Conservation (phyloP, 2,888 invertebrate genomes). For the Melanotus villosus region DNA sequence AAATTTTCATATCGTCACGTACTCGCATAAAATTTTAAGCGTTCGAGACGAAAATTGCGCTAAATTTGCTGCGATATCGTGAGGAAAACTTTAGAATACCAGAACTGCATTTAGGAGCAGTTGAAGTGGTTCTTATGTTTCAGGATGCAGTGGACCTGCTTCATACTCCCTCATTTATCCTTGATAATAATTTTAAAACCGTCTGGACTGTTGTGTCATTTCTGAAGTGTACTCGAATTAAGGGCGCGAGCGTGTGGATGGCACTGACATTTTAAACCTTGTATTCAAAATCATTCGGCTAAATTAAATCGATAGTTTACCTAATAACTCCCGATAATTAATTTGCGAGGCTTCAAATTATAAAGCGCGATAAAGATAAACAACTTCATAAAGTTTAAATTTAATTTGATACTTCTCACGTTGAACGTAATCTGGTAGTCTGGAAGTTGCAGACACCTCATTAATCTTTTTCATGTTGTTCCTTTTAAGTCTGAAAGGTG, state of each 20-base stretch:
- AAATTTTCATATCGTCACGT: slow-evolving; percentile 44
- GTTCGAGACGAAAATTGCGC: slow-evolving; percentile 32
- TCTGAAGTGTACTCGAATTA: slow-evolving; percentile 18
- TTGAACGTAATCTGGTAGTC: no score
- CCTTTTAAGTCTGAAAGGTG: no score
- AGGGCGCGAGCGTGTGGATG: slow-evolving; percentile 20
- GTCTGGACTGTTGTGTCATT: background rate
- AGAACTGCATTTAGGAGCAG: slow-evolving; percentile 28
- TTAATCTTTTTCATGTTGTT: no score
- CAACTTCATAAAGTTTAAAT: no score
- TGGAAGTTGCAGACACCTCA: no score
- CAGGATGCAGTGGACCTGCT: slow-evolving; percentile 26
- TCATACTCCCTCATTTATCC: background rate
- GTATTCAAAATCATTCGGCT: background rate
- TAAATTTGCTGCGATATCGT: slow-evolving; percentile 33
- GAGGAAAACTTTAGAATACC: slow-evolving; percentile 11
- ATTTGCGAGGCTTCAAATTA: background rate
- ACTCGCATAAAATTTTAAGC: slow-evolving; percentile 38
- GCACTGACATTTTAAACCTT: slow-evolving; percentile 19
- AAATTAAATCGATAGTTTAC: slow-evolving; percentile 9
- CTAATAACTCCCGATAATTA: background rate
- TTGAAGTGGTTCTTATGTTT: slow-evolving; percentile 12
- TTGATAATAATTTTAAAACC: slow-evolving; percentile 1
- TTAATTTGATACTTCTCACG: no score
- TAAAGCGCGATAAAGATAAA: no score